Percentiles rank a stretch among this genome's conserved stretches.
Evolutionary conservation across 2,113 vertebrate species (phyloP).

Genomic region (Mesembrinibis cayennensis): DNA sequence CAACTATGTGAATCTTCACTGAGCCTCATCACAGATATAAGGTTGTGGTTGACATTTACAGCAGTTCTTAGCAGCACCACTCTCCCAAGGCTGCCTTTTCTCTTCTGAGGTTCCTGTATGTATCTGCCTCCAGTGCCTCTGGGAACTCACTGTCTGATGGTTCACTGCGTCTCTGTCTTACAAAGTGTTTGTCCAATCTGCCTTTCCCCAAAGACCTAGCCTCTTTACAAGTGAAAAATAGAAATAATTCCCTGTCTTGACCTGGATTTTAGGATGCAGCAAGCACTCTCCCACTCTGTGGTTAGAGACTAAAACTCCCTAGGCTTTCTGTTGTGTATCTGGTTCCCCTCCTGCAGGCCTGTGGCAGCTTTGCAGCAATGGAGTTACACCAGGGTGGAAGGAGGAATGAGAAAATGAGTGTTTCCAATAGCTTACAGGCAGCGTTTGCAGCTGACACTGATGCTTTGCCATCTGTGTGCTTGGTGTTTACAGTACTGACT

Average conservation of each 20-base stretch:
- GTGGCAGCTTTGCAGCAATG: neutral
- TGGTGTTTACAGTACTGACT: constrained; percentile 7
- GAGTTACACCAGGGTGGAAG: neutral
- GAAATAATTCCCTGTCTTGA: neutral
- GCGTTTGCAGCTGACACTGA: neutral
- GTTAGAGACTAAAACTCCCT: neutral
- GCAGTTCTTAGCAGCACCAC: neutral
- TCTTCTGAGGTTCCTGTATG: neutral
- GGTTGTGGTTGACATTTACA: neutral
- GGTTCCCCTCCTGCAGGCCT: neutral
- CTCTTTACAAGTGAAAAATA: neutral
- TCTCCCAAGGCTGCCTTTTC: neutral
- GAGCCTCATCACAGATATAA: neutral
- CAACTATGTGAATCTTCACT: too few relatives aligned
- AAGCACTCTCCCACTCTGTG: neutral
- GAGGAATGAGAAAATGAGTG: neutral
- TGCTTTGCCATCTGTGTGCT: constrained; percentile 34
- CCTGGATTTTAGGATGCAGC: neutral
- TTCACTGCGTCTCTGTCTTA: neutral
- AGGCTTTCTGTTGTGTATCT: neutral
- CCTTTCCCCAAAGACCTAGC: neutral
- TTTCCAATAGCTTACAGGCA: constrained; percentile 20
- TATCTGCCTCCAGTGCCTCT: neutral
- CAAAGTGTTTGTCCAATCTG: neutral
- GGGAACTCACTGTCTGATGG: neutral